Evolutionary conservation across 2,797 vertebrate species (phyloP), one percentile per base, ranked within the genome.

Genomic region (Scolopax rusticola): DNA sequence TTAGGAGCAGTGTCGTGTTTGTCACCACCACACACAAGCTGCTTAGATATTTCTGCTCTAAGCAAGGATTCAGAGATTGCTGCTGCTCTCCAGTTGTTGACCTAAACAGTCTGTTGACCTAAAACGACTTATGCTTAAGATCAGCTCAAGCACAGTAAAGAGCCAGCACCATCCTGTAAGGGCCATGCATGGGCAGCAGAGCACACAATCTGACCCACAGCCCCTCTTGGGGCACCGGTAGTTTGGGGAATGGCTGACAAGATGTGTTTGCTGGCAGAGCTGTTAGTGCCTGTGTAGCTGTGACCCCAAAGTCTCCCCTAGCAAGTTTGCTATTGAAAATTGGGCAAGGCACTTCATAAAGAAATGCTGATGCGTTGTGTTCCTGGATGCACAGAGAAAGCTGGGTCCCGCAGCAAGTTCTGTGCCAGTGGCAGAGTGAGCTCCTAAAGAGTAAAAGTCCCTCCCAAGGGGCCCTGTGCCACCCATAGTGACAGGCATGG

Each of bases 181-280:
- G 30, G 36, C 30, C 11, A 14, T 1, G 6, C 33, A 6, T 0
- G 0, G 53, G 14, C 43, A 71, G 12, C 2, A 27, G 3, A 19
- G 36, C 1, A 0, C 23, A 11, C 3, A 8, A 18, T 2, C 9
- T 41, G 54, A 56, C 3, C 12, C 3, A 11, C 14, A 64, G 8
- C 11, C 15, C 7, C 6, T 50, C 59, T 12, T 53, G 25, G 27
- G 50, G 32, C 20, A 86, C 36, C 0, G 3, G 32, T 5, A 7
- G 11, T 16, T 43, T 75, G 53, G 61, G 50, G 25, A 84, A 60
- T 15, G 40, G 16, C 41, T 88, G 53, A 40, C 45, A 67, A 17
- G 2, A 3, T 10, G 10, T 54, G 20, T 4, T 68, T 60, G n/a
- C 28, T 76, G 45, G 43, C 3, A 1, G 67, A 73, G 36, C 27